phyloP scores from a whole-genome alignment of 2,113 vertebrate species.

The Vanacampus margaritifer region DNA sequence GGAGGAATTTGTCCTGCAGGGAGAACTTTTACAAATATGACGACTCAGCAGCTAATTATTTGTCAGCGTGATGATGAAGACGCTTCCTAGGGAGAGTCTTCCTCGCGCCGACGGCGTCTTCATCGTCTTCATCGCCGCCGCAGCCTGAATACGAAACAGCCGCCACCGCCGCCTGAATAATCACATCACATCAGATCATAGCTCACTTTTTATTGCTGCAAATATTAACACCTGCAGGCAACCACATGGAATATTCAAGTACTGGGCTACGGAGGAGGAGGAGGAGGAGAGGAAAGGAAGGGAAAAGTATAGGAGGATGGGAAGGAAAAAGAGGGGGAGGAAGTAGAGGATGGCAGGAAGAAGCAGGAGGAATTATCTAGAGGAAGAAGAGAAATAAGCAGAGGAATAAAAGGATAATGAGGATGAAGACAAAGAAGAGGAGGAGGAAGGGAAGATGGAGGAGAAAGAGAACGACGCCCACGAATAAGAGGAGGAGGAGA shows the following conservation, averaged over 20 bases:
- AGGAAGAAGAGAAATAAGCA: background rate
- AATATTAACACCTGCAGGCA: slow-evolving; percentile 12
- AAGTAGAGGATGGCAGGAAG: background rate
- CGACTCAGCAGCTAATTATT: slow-evolving; percentile 10
- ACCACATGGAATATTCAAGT: background rate
- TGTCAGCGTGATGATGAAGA: background rate
- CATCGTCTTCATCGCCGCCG: background rate
- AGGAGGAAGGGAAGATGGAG: no score
- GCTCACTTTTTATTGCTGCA: slow-evolving; percentile 10
- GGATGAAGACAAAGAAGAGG: background rate
- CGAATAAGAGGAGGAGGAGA: background rate
- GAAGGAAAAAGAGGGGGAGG: background rate
- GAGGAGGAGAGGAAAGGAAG: background rate
- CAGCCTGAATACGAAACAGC: slow-evolving; percentile 5
- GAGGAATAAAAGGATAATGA: background rate
- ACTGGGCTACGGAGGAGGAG: background rate
- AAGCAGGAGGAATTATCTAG: no score
- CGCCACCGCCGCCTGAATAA: slow-evolving; percentile 1
- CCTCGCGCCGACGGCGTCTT: slow-evolving; percentile 2
- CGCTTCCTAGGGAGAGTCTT: slow-evolving; percentile 3
- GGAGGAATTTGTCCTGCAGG: background rate
- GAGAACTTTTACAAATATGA: background rate
- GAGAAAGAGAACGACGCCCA: background rate
- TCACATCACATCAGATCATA: slow-evolving; percentile 4
- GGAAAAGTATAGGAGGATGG: background rate